Evolutionary conservation across 2,888 invertebrate species (phyloP).

Genomic region (Amiota communis): DNA sequence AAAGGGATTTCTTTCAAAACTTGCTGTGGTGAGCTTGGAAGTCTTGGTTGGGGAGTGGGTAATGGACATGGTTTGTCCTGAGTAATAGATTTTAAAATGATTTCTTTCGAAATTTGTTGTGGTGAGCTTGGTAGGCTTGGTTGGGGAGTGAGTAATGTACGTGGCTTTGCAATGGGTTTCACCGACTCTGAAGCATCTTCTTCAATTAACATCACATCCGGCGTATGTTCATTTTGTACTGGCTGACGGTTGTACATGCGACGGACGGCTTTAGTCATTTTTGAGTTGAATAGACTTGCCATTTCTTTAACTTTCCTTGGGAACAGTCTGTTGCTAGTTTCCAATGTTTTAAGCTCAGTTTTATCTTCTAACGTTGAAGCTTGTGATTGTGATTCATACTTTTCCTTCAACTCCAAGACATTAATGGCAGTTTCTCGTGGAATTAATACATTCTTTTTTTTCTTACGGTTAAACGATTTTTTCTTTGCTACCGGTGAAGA

Average conservation of each 20-base stretch:
- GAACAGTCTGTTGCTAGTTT: slow-evolving; percentile 38
- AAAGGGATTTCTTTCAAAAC: not conserved
- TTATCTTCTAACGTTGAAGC: no score
- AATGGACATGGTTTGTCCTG: slow-evolving; percentile 38
- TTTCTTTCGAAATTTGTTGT: no score
- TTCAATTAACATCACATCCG: slow-evolving; percentile 40
- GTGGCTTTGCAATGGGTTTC: not conserved
- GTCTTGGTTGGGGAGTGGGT: slow-evolving; percentile 25
- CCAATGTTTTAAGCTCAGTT: no score
- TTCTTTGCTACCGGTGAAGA: slow-evolving; percentile 3
- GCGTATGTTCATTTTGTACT: slow-evolving; percentile 56
- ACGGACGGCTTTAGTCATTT: slow-evolving; percentile 60
- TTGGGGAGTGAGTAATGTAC: slow-evolving; percentile 37
- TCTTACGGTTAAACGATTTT: not conserved
- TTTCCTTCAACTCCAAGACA: slow-evolving; percentile 57
- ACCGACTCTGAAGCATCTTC: no score
- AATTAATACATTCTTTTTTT: slow-evolving; percentile 19
- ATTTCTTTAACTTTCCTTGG: slow-evolving; percentile 67
- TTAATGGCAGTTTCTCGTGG: slow-evolving; percentile 34
- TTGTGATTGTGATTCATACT: slow-evolving; percentile 51
- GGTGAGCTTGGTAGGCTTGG: no score
- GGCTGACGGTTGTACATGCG: no score
- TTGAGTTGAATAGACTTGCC: slow-evolving; percentile 66
- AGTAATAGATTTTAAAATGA: not conserved
- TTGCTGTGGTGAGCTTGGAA: no score